Evolutionary conservation across 1,140 invertebrate species (phyloP).

Genomic region (Drosophila bifasciata): DNA sequence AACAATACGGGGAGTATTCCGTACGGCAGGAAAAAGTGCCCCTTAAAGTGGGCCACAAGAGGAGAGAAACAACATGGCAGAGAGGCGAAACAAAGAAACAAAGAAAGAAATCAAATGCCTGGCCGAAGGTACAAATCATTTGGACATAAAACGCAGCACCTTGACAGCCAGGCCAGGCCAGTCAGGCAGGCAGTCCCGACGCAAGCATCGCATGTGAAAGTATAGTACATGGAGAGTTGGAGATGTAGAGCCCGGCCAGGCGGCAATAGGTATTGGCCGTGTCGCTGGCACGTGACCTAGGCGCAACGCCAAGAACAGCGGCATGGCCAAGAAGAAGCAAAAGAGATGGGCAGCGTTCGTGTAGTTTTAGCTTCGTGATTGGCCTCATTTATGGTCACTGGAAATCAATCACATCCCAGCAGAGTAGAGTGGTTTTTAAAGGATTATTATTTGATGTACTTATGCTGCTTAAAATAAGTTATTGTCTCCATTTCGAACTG

Average conservation of each 20-base stretch:
- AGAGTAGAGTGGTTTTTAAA: too few species aligned
- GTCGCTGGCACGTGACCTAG: constrained; percentile 62
- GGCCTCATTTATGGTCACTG: too few species aligned
- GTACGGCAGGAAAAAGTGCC: constrained; percentile 27
- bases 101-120: constrained; percentile 70
- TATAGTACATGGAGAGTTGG: constrained; percentile 5
- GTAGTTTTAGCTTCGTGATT: not conserved
- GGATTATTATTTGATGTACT: too few species aligned
- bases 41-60: constrained; percentile 26
- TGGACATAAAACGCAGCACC: constrained; percentile 80
- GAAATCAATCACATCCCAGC: too few species aligned
- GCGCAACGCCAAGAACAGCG: constrained; percentile 40
- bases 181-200: not conserved
- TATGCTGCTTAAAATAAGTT: too few species aligned
- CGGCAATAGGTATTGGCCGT: constrained; percentile 33
- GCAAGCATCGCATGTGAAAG: not conserved
- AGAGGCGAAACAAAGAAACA: constrained; percentile 28
- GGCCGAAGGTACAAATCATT: constrained; percentile 73
- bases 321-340: not conserved
- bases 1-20: constrained; percentile 28
- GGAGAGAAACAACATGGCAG: constrained; percentile 28
- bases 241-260: not conserved
- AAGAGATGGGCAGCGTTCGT: constrained; percentile 30
- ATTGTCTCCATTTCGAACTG: too few species aligned
- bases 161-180: constrained; percentile 51